These are phyloP conservation scores for Drosophila gunungcola DNA, from an alignment of 1,140 invertebrate genomes.

Conservation along the genomic window DNA sequence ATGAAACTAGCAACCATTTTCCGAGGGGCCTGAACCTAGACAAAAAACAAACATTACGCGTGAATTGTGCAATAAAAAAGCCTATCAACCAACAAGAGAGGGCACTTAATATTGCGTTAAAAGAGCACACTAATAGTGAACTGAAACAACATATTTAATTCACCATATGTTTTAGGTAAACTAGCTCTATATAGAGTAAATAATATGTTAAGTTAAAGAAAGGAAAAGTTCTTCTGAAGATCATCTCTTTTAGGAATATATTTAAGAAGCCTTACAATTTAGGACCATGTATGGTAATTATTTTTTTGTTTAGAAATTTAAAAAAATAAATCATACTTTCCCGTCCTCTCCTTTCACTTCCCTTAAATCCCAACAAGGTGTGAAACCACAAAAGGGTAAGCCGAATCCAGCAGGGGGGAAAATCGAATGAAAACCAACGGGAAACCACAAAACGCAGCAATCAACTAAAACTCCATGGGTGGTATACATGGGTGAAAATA, in stretches of 20 bases:
- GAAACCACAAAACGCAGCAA: conserved; percentile 70
- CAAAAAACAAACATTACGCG: conserved; percentile 37
- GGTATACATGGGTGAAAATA: conserved; percentile 33
- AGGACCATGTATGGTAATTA: too few relatives aligned
- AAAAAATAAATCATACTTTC: neutral
- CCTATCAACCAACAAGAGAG: conserved; percentile 7
- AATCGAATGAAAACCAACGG: conserved; percentile 28
- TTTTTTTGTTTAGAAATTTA: neutral
- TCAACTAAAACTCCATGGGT: conserved; percentile 47
- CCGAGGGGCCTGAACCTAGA: conserved; percentile 8
- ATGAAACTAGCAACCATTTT: conserved; percentile 35
- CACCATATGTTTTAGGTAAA: neutral
- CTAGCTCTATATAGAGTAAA: too few relatives aligned
- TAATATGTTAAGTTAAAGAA: neutral
- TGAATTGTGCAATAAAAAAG: conserved; percentile 68
- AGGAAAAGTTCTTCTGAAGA: neutral
- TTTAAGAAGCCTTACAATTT: too few relatives aligned
- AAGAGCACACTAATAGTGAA: neutral
- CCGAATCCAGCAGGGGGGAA: conserved; percentile 26
- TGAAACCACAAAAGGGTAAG: conserved; percentile 68
- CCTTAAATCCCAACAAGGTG: conserved; percentile 42
- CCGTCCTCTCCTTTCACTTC: conserved; percentile 16
- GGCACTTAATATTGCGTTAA: conserved; percentile 10
- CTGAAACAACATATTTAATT: neutral
- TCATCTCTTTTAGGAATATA: too few relatives aligned